Conservation (phyloP, 2,888 invertebrate species). For the Cylloceria caligata region DNA sequence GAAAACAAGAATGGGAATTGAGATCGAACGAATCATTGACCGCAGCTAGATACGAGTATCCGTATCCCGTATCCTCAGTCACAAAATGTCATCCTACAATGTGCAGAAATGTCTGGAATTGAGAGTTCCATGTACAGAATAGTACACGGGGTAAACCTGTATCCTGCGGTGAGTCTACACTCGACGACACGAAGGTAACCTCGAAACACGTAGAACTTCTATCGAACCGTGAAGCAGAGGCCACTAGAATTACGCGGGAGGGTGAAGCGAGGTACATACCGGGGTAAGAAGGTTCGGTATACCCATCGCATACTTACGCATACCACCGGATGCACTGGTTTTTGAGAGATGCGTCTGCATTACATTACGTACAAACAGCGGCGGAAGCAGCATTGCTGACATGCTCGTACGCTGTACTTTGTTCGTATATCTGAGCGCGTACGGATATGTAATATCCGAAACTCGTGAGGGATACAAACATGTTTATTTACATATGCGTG, state of each 20-base stretch:
- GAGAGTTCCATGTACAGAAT: too few species aligned
- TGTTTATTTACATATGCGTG: constrained; percentile 17
- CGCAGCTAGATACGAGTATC: constrained; percentile 1
- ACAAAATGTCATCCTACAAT: constrained; percentile 1
- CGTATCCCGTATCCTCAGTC: not conserved
- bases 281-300: constrained; percentile 20
- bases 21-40: constrained; percentile 14
- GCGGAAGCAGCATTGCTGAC: constrained; percentile 20
- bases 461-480: constrained; percentile 26
- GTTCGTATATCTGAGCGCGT: constrained; percentile 1
- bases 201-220: not conserved
- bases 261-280: not conserved
- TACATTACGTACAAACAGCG: constrained; percentile 33
- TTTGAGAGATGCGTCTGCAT: constrained; percentile 46
- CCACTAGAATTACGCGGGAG: not conserved
- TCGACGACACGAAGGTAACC: too few species aligned
- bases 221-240: constrained; percentile 1
- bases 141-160: too few species aligned
- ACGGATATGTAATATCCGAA: constrained; percentile 26
- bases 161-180: too few species aligned
- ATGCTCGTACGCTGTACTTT: constrained; percentile 1
- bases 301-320: constrained; percentile 18
- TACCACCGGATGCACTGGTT: constrained; percentile 32
- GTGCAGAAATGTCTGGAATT: too few species aligned
- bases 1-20: constrained; percentile 4